Base-by-base conservation (phyloP, 2,797 vertebrate genomes). In the Acanthopagrus latus region DNA sequence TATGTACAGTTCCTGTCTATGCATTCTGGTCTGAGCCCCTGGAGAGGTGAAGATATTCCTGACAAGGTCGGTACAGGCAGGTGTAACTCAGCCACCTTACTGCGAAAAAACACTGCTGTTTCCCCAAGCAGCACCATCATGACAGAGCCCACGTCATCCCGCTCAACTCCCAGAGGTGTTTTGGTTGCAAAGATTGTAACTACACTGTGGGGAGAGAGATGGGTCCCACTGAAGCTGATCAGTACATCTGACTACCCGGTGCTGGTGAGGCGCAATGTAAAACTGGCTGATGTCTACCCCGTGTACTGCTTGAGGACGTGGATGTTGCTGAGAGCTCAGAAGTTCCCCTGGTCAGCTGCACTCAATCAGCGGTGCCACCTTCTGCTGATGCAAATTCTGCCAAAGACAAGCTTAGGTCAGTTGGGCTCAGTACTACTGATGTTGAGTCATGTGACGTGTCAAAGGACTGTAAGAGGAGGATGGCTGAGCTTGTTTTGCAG, bases 61-160 rank as follows among this genome's bases (percentile, higher is more conserved):
- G 59, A 66, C 18, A 79, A 65, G 29, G 47, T 80, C 0, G 66
- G 76, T 2, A 84, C 81, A 57, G 81, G 82, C 0, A 82, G n/a
- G 25, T 74, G 76, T 13, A 76, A 82, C 29, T 84, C 78, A 21
- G 79, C 76, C 58, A 43, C 71, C 9, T 58, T 8, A 13, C 43
- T 68, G 38, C 74, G 65, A 2, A 47, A 69, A 10, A 38, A 54
- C 58, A 43, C 10, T 43, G 41, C 21, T 17, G 23, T 69, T 27
- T 86, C 72, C 4, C 74, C 71, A 17, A 80, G 68, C 2, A 83
- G 87, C 44, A 56, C 80, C 2, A 46, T 80, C 3, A 78, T 89
- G 55, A 71, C 69, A 20, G 74, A 85, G 16, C 74, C 56, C 0
- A 79, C 71, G 0, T 64, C 76, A 2, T 76, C 59, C 69, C 14